These are phyloP conservation scores for Pherbina coryleti DNA, from an alignment of 2,888 invertebrate genomes.

Conservation along the genomic window DNA sequence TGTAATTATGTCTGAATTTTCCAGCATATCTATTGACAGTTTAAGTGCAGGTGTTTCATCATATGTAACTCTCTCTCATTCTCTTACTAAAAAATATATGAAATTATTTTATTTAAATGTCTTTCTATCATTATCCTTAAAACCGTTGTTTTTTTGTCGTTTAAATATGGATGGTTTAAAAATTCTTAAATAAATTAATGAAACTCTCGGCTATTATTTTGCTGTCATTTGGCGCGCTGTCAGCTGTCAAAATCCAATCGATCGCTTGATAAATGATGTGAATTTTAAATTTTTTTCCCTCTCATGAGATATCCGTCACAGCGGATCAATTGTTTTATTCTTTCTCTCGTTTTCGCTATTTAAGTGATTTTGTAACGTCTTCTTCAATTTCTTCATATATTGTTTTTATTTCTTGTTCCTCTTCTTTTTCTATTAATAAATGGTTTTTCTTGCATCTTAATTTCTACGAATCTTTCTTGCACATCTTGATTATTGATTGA, in stretches of 20 bases:
- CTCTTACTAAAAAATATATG: not conserved
- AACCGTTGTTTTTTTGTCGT: not conserved
- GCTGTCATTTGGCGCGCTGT: constrained; percentile 39
- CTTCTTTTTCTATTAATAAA: constrained; percentile 52
- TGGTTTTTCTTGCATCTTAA: constrained; percentile 58
- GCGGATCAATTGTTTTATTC: not conserved
- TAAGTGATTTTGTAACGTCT: constrained; percentile 60
- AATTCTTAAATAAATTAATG: too few relatives aligned
- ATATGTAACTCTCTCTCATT: not conserved
- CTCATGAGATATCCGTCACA: not conserved
- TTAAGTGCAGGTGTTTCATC: constrained; percentile 18
- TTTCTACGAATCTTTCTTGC: constrained; percentile 49
- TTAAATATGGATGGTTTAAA: not conserved
- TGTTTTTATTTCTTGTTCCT: constrained; percentile 46
- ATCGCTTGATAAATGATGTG: constrained; percentile 62
- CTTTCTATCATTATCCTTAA: not conserved
- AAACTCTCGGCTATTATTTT: constrained; percentile 41
- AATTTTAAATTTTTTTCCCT: constrained; percentile 41
- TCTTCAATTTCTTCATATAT: constrained; percentile 50
- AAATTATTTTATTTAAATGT: too few relatives aligned
- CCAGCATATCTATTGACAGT: not conserved
- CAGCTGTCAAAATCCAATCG: constrained; percentile 55
- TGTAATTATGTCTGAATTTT: constrained; percentile 50
- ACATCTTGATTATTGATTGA: constrained; percentile 52
- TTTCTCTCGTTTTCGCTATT: constrained; percentile 18